phyloP scores from a whole-genome alignment of 2,888 invertebrate genomes.

The Xylophagus ater region DNA sequence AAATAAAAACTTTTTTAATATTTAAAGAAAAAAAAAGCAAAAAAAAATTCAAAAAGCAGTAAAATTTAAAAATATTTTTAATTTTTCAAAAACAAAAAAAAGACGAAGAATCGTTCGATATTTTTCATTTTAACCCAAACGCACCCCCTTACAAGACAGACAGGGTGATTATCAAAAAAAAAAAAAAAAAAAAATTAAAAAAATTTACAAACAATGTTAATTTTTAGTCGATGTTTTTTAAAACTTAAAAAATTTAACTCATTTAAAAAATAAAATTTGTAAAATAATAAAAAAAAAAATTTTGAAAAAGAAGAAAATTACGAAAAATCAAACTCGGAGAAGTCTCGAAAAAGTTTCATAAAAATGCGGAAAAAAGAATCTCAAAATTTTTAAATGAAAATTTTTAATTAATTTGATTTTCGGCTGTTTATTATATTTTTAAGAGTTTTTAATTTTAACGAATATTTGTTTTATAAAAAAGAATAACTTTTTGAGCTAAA shows the following conservation, averaged over 20 bases:
- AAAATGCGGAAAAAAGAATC: too few relatives aligned
- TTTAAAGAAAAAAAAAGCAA: constrained; percentile 8
- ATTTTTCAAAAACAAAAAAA: not conserved
- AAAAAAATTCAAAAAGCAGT: constrained; percentile 1
- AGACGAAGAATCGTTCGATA: constrained; percentile 8
- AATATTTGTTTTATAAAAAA: too few relatives aligned
- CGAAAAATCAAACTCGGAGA: too few relatives aligned
- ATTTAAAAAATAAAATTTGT: not conserved
- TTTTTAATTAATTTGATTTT: too few relatives aligned
- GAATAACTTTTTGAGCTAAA: too few relatives aligned
- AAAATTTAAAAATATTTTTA: not conserved
- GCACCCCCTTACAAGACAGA: constrained; percentile 17
- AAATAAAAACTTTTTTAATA: constrained; percentile 1
- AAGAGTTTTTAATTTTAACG: too few relatives aligned
- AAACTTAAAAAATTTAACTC: not conserved
- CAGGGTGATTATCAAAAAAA: constrained; percentile 12
- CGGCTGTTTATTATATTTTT: too few relatives aligned
- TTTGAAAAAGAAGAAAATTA: too few relatives aligned
- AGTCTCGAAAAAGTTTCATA: too few relatives aligned
- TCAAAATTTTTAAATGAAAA: too few relatives aligned
- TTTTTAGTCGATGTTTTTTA: not conserved
- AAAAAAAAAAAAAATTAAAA: constrained; percentile 3
- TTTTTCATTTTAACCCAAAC: constrained; percentile 5
- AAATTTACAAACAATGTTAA: not conserved
- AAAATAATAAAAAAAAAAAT: not conserved